Conservation (phyloP, 1,140 invertebrate species). For the Cydia pomonella region DNA sequence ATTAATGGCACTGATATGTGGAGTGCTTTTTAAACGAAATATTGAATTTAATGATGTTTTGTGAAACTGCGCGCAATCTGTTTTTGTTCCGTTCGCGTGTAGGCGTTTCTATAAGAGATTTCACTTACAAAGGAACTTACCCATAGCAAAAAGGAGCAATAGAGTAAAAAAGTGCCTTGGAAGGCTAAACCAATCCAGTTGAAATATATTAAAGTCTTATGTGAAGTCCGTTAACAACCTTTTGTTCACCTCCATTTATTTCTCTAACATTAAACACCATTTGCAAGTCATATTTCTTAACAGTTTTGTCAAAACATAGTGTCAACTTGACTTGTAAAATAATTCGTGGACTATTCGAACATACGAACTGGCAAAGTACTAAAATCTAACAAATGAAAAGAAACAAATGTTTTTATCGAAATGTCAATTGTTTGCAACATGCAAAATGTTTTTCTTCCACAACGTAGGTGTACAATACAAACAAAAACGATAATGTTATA, state of each 20-base stretch:
- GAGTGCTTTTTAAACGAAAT: constrained; percentile 80
- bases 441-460: not conserved
- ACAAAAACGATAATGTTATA: not conserved
- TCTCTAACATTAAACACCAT: too few species aligned
- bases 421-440: not conserved
- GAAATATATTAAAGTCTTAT: too few species aligned
- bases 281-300: too few species aligned
- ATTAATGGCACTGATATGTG: constrained; percentile 79
- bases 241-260: too few species aligned
- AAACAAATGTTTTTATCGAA: not conserved
- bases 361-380: too few species aligned
- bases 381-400: not conserved
- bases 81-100: constrained; percentile 57
- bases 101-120: not conserved
- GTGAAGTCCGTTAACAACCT: too few species aligned
- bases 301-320: too few species aligned
- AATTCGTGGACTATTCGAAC: not conserved
- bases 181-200: too few species aligned
- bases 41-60: constrained; percentile 80
- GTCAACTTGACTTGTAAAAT: too few species aligned
- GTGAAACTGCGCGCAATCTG: constrained; percentile 62
- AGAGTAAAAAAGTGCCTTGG: not conserved
- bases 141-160: not conserved
- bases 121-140: not conserved
- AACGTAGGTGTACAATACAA: not conserved